A percentile compares a stretch with the other conserved stretches of the same genome.
Evolutionary conservation across 1,140 invertebrate species (phyloP).

Genomic region (Aphidius ervi): DNA sequence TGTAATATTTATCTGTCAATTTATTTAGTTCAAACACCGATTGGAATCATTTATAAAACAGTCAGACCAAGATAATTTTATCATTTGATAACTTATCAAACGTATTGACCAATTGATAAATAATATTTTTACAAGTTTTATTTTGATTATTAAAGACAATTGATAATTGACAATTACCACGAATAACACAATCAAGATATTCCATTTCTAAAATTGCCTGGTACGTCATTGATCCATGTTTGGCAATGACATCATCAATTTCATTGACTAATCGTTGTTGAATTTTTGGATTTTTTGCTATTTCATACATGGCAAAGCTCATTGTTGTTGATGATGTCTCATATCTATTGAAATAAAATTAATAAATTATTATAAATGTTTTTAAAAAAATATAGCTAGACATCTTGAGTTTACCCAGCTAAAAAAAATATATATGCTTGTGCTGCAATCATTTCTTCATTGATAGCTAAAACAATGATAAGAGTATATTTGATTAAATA

Average conservation of each 20-base stretch:
- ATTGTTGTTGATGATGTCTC: slow-evolving; percentile 31
- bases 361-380: too few relatives aligned
- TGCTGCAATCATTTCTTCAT: slow-evolving; percentile 24
- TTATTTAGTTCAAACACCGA: too few relatives aligned
- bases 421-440: slow-evolving; percentile 34
- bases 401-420: neutral
- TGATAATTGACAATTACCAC: slow-evolving; percentile 21
- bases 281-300: slow-evolving; percentile 24
- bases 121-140: too few relatives aligned
- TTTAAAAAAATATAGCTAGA: too few relatives aligned
- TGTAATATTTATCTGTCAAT: too few relatives aligned
- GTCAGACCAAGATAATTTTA: too few relatives aligned
- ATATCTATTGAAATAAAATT: neutral
- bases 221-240: slow-evolving; percentile 35
- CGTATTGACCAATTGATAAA: too few relatives aligned
- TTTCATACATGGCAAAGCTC: slow-evolving; percentile 34
- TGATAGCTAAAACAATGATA: slow-evolving; percentile 19
- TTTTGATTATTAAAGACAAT: too few relatives aligned
- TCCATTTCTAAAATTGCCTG: slow-evolving; percentile 45
- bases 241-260: slow-evolving; percentile 28
- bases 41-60: too few relatives aligned
- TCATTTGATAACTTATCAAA: too few relatives aligned
- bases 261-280: slow-evolving; percentile 41
- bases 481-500: neutral
- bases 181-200: slow-evolving; percentile 42